Conservation (phyloP, 2,797 vertebrate species). For the Columba guinea region DNA sequence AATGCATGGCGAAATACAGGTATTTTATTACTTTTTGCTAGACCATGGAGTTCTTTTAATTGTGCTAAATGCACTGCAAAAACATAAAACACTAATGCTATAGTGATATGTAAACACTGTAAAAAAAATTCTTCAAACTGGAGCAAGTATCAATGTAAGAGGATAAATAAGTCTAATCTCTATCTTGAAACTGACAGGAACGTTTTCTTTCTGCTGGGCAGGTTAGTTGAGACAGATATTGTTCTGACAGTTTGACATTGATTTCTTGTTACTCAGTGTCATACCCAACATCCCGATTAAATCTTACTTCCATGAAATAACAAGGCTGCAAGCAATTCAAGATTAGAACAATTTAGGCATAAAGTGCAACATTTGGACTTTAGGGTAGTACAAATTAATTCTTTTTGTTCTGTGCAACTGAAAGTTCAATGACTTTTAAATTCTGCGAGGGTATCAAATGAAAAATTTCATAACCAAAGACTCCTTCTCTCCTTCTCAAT, state of each 20-base stretch:
- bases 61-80: neutral
- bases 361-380: neutral
- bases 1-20: neutral
- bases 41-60: neutral
- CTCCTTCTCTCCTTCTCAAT: neutral
- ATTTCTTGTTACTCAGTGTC: neutral
- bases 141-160: neutral
- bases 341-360: neutral
- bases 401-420: neutral
- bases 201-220: neutral
- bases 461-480: neutral
- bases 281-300: neutral
- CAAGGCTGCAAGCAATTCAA: neutral
- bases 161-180: neutral
- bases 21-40: neutral
- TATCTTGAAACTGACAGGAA: neutral
- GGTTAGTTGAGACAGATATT: neutral
- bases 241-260: neutral
- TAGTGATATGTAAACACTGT: neutral
- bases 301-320: neutral
- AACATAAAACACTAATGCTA: neutral
- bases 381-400: neutral
- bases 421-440: neutral
- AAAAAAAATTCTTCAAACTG: neutral
- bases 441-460: neutral